Evolutionary conservation across 2,888 invertebrate species (phyloP).

Genomic region (Hermaeophaga mercurialis): DNA sequence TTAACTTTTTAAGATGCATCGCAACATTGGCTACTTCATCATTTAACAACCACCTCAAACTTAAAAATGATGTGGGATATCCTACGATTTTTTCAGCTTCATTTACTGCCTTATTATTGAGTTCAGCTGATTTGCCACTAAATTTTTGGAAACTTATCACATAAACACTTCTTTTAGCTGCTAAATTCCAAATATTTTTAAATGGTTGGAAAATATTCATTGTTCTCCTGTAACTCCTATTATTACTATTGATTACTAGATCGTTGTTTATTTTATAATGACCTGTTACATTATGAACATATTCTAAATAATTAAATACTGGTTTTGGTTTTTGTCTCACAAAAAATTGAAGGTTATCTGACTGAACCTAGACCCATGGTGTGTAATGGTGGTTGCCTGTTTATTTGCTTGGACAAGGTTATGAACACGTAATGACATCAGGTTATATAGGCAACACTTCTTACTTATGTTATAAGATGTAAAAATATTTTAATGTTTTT

Average conservation of each 20-base stretch:
- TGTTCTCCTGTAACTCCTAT: neutral
- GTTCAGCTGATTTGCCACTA: constrained; percentile 34
- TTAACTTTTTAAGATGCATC: constrained; percentile 84
- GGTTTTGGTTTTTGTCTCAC: no score
- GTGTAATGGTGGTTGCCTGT: no score
- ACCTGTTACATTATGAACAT: neutral
- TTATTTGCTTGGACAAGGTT: no score
- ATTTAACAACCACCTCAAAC: constrained; percentile 88
- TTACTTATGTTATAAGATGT: no score
- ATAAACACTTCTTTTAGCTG: neutral
- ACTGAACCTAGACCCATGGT: no score
- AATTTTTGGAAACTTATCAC: constrained; percentile 16
- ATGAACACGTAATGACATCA: no score
- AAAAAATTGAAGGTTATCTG: no score
- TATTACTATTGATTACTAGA: no score
- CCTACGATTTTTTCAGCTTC: constrained; percentile 96
- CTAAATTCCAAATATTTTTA: neutral
- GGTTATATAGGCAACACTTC: no score
- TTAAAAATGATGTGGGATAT: constrained; percentile 93
- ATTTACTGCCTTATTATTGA: constrained; percentile 61
- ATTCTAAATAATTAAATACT: neutral
- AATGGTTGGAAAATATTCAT: neutral
- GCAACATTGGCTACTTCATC: constrained; percentile 96
- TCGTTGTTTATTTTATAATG: neutral
- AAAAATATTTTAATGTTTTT: no score